Base-by-base conservation (phyloP, 64 coral and sea anemone genomes). In the Platygyra sinensis region DNA sequence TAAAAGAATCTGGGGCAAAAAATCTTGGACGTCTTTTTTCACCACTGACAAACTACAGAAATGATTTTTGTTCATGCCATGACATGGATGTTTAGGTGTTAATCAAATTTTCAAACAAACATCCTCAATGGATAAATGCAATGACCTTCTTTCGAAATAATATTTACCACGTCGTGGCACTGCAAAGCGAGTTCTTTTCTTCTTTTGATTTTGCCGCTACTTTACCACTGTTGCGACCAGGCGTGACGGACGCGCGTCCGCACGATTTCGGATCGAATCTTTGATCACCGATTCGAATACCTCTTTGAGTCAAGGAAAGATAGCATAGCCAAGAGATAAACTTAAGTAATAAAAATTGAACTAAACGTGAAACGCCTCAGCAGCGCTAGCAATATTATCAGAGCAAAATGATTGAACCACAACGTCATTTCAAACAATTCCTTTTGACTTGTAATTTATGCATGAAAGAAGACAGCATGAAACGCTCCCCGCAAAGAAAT, bases 401-500 rank as follows among this genome's bases (percentile, higher is more conserved):
- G 81, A 85, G 24, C 20, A 85, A 85, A 85, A 85, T 85, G 63
- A 85, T 30, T 85, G 62, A 67, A 69, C 63, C 62, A 85, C 81
- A 85, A 85, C 81, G 81, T 85, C 81, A 85, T 85, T 24, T 71
- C 81, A 85, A 85, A 85, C 81, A 85, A 85, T 85, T 85, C 62
- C 62, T 67, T 85, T 85, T 85, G 60, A 85, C 63, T 50, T 72
- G 31, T 85, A 85, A 85, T 85, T 85, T 85, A 85, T 85, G 81
- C 81, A 85, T 85, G 81, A 85, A 85, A 85, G 81, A 51, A 14
- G 39, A 77, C 74, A 77, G 74, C 39, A 77, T 49, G 74, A 72
- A 85, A 64, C 31, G 63, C 81, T 85, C 39, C 81, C 81, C 81
- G 63, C 81, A 85, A 85, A 50, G 63, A 85, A 71, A 27, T 50